These are phyloP conservation scores for Zygothrica quintamaculata DNA, from an alignment of 2,888 invertebrate species.

Conservation along the genomic window DNA sequence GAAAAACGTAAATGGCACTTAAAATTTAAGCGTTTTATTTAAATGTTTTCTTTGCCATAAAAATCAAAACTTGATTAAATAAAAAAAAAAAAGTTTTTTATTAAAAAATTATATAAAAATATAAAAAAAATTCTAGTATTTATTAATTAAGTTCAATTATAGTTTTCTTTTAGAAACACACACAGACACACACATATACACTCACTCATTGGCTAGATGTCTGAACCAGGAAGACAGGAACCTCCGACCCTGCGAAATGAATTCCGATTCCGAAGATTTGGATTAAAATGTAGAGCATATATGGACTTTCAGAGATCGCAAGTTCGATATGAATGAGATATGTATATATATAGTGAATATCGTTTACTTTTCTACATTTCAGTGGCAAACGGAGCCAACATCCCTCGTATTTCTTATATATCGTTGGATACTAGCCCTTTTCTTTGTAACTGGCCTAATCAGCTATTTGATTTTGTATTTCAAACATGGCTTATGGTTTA, in stretches of 20 bases:
- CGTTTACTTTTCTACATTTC: background rate
- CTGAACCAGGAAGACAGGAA: constrained; percentile 23
- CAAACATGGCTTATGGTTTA: constrained; percentile 22
- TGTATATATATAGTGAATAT: background rate
- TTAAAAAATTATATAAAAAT: background rate
- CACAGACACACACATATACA: too few relatives aligned
- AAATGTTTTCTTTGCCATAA: constrained; percentile 27
- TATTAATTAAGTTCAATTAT: constrained; percentile 1
- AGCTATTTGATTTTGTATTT: background rate
- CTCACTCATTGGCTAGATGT: constrained; percentile 4
- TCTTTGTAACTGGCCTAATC: constrained; percentile 22
- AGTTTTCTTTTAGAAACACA: too few relatives aligned
- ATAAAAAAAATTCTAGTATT: too few relatives aligned
- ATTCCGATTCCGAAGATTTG: background rate
- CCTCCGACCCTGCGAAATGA: constrained; percentile 41
- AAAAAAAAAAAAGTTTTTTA: too few relatives aligned
- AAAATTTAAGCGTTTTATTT: constrained; percentile 30
- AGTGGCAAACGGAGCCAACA: constrained; percentile 51
- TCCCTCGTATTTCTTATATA: constrained; percentile 45
- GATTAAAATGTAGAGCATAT: constrained; percentile 29
- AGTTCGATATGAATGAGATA: constrained; percentile 30
- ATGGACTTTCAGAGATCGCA: constrained; percentile 55
- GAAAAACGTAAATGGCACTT: constrained; percentile 13
- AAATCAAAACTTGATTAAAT: constrained; percentile 5
- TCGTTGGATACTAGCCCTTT: constrained; percentile 44